Evolutionary conservation across 2,797 vertebrate species (phyloP).

Genomic region (Enoplosus armatus): DNA sequence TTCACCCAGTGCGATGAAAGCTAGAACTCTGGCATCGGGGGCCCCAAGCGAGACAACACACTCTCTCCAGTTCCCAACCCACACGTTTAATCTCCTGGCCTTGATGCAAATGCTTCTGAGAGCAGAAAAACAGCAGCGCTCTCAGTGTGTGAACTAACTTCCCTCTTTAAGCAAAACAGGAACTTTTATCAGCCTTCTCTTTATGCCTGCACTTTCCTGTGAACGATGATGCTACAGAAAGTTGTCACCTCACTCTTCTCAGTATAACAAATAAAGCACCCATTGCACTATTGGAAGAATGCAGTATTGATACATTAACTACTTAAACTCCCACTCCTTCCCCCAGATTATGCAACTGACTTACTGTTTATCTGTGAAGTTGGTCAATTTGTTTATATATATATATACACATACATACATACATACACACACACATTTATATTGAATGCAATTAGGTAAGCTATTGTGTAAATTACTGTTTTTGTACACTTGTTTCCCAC

Average conservation of each 20-base stretch:
- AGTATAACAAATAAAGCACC: slow-evolving; percentile 16
- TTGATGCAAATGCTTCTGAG: slow-evolving; percentile 85
- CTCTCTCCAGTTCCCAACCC: slow-evolving; percentile 83
- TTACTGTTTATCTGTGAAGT: slow-evolving; percentile 29
- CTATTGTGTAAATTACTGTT: background rate
- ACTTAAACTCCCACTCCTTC: slow-evolving; percentile 35
- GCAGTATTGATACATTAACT: slow-evolving; percentile 11
- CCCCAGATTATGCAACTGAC: slow-evolving; percentile 37
- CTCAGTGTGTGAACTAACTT: slow-evolving; percentile 76
- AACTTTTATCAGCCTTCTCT: slow-evolving; percentile 72
- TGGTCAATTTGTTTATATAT: slow-evolving; percentile 5
- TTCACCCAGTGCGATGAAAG: slow-evolving; percentile 79
- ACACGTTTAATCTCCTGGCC: slow-evolving; percentile 85
- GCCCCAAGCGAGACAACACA: slow-evolving; percentile 76
- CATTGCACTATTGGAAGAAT: background rate
- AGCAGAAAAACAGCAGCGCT: slow-evolving; percentile 71
- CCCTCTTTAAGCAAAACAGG: slow-evolving; percentile 78
- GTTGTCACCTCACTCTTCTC: slow-evolving; percentile 42
- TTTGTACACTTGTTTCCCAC: background rate
- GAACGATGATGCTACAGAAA: slow-evolving; percentile 61
- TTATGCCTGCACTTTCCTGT: slow-evolving; percentile 53
- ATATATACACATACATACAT: background rate
- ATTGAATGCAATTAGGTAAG: slow-evolving; percentile 6
- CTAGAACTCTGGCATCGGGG: slow-evolving; percentile 77
- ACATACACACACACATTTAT: background rate